Evolutionary conservation across 2,797 vertebrate genomes (phyloP), one percentile per base, ranked within the genome.

Genomic region (Valencia hispanica): DNA sequence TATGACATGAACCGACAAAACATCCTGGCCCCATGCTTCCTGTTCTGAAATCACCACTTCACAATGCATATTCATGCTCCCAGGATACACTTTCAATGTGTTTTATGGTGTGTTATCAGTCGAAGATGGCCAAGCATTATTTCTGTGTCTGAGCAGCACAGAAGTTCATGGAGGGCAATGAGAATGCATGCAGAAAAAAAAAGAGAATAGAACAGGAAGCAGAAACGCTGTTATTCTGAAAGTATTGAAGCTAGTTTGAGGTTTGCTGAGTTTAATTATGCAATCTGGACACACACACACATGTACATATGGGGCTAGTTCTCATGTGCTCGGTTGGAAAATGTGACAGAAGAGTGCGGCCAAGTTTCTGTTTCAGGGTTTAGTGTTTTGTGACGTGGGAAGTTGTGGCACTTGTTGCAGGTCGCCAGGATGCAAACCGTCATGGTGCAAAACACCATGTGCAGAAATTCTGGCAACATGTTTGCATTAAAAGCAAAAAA

Each of bases 1-100:
- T 92, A 91, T 93, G 92, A 94, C 89, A 85, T 20, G 70, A 66
- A 85, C 78, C 86, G 86, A 86, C 87, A 86, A 86, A 91, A 89
- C 79, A 47, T 77, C 83, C 80, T 53, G 80, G 36, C 65, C 74
- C 81, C 77, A 76, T 10, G 72, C 73, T 89, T 93, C 90, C 88
- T 91, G 89, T 72, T 74, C 79, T 74, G 82, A 80, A 84, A 80
- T 84, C 77, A 47, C 72, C 55, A 11, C 45, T 70, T 47, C 78
- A 87, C 78, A 87, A 86, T 83, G 53, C 65, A 82, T 71, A 86
- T 85, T 84, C 81, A 84, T 30, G 27, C 63, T 12, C 55, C 43
- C n/a, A 55, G 72, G 71, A 69, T 77, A 27, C 11, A 48, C 1
- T 32, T 71, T 80, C 75, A 77, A 55, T 75, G 80, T 71, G 39